Evolutionary conservation across 2,797 vertebrate genomes (phyloP), one percentile per base, ranked within the genome.

Genomic region (Eospalax fontanierii): DNA sequence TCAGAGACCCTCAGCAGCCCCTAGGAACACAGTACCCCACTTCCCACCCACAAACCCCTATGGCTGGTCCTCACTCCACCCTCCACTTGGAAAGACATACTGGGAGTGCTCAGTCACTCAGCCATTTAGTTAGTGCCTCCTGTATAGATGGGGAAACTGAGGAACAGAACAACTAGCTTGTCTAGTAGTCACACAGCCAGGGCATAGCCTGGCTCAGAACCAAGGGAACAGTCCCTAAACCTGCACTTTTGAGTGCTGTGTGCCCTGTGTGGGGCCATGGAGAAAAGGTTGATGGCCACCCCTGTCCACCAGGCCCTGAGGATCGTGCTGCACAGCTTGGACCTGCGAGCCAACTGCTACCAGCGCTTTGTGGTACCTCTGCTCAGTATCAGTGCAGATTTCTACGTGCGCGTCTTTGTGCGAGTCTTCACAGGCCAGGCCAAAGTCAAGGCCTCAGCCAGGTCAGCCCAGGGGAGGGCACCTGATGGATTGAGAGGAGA

Each of bases 391-490:
- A 99, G 99, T 0, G 99, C 98, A 0, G 99, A 99, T 97, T 99
- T 99, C 95, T 99, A 99, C 87, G 99, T 99, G 28, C 98, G 99
- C 0, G 99, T 99, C 8, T 99, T 99, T 59, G 99, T 99, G 0
- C 98, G 99, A 0, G 98, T 99, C 90, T 99, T 99, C 98, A 99
- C 99, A 0, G 99, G 99, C 54, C 99, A 99, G 97, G 99, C 98
- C 71, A 98, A 97, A 28, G 99, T 99, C 57, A 99, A 99, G 80
- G 99, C 99, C 96, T 99, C 99, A 0, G 99, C 99, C 97, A 99
- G 99, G 99, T 99, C 76, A 90, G 96, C 43, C 19, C 2, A 11
- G 59, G 15, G 21, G 2, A 1, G 1, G 59, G 35, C 4, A 33
- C 54, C 33, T 46, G 38, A 46, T 11, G 21, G 26, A 4, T 18